A percentile compares a stretch with the other conserved stretches of the same genome.
Evolutionary conservation across 2,113 vertebrate genomes (phyloP).

Genomic region (Muntiacus muntjak): DNA sequence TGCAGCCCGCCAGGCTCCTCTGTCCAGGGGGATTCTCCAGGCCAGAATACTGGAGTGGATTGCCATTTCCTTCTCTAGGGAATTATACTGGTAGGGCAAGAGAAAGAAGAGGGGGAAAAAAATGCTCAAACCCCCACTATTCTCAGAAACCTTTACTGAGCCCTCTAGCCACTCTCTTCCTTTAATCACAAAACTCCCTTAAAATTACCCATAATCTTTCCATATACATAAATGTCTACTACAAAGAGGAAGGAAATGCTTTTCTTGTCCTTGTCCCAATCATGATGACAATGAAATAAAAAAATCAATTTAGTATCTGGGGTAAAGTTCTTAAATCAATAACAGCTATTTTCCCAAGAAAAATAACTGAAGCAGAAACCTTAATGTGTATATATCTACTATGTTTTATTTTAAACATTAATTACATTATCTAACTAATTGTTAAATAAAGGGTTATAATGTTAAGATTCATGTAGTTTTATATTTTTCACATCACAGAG

Average conservation of each 20-base stretch:
- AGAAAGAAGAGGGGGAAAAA: background rate
- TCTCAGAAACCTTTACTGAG: background rate
- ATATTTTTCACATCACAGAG: background rate
- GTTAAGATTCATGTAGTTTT: background rate
- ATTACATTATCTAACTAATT: background rate
- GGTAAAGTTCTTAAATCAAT: slow-evolving; percentile 30
- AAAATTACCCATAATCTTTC: background rate
- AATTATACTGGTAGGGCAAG: background rate
- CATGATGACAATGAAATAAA: background rate
- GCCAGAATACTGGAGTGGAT: background rate
- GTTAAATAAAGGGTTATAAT: background rate
- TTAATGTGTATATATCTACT: background rate
- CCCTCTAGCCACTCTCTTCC: background rate
- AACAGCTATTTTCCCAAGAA: slow-evolving; percentile 1
- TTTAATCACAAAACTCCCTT: background rate
- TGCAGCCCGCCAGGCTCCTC: background rate
- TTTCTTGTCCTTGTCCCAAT: background rate
- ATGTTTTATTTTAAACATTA: background rate
- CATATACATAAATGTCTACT: background rate
- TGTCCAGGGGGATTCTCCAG: background rate
- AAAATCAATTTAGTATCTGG: slow-evolving; percentile 22
- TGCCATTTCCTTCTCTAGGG: background rate
- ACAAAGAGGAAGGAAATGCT: background rate
- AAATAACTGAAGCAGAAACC: slow-evolving; percentile 40
- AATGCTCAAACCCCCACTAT: background rate